Base-by-base conservation (phyloP, 2,888 invertebrate genomes). In the Eilema sororculum region DNA sequence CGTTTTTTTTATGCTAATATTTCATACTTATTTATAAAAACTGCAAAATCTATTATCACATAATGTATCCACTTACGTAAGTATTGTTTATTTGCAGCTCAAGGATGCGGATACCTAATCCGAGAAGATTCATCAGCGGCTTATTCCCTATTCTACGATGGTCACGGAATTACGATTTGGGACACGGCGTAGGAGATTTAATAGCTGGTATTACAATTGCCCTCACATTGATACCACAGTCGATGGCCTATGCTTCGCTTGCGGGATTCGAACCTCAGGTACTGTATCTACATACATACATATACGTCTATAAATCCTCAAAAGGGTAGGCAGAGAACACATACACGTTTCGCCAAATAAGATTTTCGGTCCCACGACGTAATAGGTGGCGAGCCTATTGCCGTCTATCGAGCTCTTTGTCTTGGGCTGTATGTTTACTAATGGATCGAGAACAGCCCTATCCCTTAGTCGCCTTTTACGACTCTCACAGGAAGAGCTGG, bases 131-230 rank as follows among this genome's bases (percentile, higher is more conserved):
- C n/a, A 71, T 90, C 30, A 79, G 85, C 65, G 78, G 87, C 16
- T 73, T 95, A 74, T 89, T 96, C 68, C 97, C 97, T 0, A 95
- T 97, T 75, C 77, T 96, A 4, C 85, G 84, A 60, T 97, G 97
- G 97, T 90, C 96, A 56, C 96, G 94, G 74, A 89, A 87, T 52
- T 97, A 97, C 90, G 95, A 95, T 69, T 77, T 92, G 33, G 92
- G 93, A 28, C 94, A 95, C 52, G 96, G 96, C 3, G 90, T 97
- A 59, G 96, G 97, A 1, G 98, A 98, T 89, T 84, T 97, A 62
- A 96, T 98, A 74, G 97, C 97, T 16, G 98, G 98, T 13, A 91
- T 97, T 75, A 97, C 98, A 0, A 97, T 98, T 5, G 98, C 97
- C 0, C 94, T 98, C 63, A 98, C 97, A 2, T 96, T 98, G 68